Evolutionary conservation across 1,140 invertebrate genomes (phyloP).

Genomic region (Aphaenogaster ashmeadi): DNA sequence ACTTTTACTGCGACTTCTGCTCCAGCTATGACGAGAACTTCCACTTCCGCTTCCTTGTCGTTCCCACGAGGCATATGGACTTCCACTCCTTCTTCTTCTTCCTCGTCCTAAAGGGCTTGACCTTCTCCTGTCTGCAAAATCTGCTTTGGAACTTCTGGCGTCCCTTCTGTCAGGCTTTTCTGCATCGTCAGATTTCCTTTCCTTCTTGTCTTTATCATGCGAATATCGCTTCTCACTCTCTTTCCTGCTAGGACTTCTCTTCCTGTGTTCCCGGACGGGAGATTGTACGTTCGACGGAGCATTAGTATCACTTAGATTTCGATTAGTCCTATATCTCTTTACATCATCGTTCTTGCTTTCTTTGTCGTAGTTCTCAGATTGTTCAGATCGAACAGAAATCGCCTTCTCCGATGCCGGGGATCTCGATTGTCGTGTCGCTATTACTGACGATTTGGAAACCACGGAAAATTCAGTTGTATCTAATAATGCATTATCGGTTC

Average conservation of each 20-base stretch:
- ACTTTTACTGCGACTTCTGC: constrained; percentile 83
- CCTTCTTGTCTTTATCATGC: constrained; percentile 76
- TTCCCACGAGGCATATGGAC: constrained; percentile 81
- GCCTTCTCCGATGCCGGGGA: constrained; percentile 32
- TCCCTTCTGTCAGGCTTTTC: constrained; percentile 72
- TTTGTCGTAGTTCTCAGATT: constrained; percentile 45
- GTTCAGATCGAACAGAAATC: constrained; percentile 38
- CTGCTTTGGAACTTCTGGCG: constrained; percentile 67
- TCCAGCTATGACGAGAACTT: constrained; percentile 80
- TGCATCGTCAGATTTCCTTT: constrained; percentile 75
- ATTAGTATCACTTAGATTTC: constrained; percentile 43
- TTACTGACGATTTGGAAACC: constrained; percentile 49
- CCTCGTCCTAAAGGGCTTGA: constrained; percentile 76
- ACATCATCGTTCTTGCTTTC: constrained; percentile 47
- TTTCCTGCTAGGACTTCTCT: constrained; percentile 75
- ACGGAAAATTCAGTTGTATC: constrained; percentile 61
- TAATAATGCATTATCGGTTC: constrained; percentile 30
- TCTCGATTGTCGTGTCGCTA: constrained; percentile 30
- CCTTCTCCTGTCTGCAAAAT: constrained; percentile 72
- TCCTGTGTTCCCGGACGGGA: constrained; percentile 67
- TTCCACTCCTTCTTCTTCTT: constrained; percentile 75
- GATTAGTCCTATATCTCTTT: constrained; percentile 51
- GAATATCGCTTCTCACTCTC: constrained; percentile 74
- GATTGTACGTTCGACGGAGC: constrained; percentile 36
- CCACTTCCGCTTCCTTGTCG: constrained; percentile 75